phyloP scores from a whole-genome alignment of 2,888 invertebrate species.

The Pristionchus entomophagus region DNA sequence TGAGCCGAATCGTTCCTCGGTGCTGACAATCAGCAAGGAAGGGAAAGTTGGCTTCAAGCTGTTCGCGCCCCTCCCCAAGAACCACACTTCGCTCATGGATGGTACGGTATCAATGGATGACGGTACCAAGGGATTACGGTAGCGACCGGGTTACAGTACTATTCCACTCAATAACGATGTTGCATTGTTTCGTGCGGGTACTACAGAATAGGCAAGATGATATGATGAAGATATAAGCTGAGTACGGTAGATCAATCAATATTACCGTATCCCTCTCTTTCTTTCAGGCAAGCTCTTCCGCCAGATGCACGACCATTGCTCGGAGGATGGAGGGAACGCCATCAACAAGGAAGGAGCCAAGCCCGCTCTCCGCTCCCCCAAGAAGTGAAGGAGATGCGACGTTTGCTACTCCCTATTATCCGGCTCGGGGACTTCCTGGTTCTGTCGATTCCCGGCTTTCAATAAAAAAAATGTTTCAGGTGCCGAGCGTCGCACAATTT shows the following conservation, averaged over 20 bases:
- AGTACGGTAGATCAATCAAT: too few relatives aligned
- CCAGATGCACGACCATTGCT: neutral
- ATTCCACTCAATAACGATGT: too few relatives aligned
- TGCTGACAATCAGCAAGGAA: neutral
- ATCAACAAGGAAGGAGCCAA: neutral
- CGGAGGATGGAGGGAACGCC: neutral
- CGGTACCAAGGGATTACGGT: neutral
- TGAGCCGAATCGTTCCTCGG: neutral
- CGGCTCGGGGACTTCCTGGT: too few relatives aligned
- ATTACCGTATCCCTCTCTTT: too few relatives aligned
- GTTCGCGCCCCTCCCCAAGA: neutral
- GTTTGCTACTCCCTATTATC: too few relatives aligned
- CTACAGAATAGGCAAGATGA: neutral
- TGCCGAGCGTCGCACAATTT: neutral
- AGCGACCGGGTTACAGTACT: neutral
- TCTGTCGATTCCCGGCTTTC: neutral
- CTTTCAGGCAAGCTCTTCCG: neutral
- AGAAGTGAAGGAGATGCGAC: neutral
- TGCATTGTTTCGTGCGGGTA: too few relatives aligned
- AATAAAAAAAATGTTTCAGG: neutral
- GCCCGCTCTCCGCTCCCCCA: neutral
- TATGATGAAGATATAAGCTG: too few relatives aligned
- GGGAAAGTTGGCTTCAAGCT: neutral
- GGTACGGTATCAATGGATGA: neutral
- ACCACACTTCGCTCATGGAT: neutral